These are phyloP conservation scores for Antheraea pernyi DNA, from an alignment of 1,140 invertebrate genomes.

Conservation along the genomic window DNA sequence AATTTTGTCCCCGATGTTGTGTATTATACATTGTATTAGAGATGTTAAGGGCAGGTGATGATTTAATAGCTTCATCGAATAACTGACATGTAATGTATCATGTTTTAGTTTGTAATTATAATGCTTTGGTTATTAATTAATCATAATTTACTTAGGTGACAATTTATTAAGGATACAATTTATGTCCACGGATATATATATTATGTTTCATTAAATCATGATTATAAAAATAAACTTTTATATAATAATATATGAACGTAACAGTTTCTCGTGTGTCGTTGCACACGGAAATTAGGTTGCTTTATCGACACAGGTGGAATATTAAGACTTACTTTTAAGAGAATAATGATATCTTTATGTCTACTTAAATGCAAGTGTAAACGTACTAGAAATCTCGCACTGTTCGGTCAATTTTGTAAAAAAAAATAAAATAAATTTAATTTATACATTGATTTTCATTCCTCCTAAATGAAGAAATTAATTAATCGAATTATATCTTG, in stretches of 20 bases:
- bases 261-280: conserved; percentile 40
- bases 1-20: conserved; percentile 62
- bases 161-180: conserved; percentile 63
- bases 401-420: conserved; percentile 79
- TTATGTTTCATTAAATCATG: conserved; percentile 64
- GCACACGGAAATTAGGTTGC: conserved; percentile 53
- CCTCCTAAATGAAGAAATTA: background rate
- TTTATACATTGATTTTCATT: conserved; percentile 61
- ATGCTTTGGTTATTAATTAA: conserved; percentile 73
- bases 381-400: conserved; percentile 79
- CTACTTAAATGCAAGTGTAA: conserved; percentile 79
- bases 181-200: conserved; percentile 48
- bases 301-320: conserved; percentile 74
- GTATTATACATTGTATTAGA: conserved; percentile 73
- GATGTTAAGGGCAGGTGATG: conserved; percentile 45
- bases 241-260: conserved; percentile 43
- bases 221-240: conserved; percentile 54
- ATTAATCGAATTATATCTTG: background rate
- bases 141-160: conserved; percentile 73
- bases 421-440: conserved; percentile 78
- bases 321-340: conserved; percentile 76
- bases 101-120: conserved; percentile 74
- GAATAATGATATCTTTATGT: conserved; percentile 77
- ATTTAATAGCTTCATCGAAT: conserved; percentile 54
- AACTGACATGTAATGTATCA: conserved; percentile 68